phyloP scores from a whole-genome alignment of 2,888 invertebrate species.

The Drosophila meridionalis region DNA sequence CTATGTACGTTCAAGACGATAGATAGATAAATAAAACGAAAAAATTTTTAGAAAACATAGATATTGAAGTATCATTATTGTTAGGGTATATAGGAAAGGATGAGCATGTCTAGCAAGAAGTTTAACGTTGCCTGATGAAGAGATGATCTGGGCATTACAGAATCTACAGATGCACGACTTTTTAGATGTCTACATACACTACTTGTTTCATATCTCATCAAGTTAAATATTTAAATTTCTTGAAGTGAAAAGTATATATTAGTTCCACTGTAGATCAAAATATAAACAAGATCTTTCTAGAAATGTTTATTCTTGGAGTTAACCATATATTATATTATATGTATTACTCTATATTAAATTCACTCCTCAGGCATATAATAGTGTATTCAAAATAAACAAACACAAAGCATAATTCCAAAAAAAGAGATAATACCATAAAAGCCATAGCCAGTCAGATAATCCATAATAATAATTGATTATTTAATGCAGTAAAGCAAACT shows the following conservation, averaged over 20 bases:
- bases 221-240: no score
- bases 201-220: no score
- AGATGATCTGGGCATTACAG: not conserved
- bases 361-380: not conserved
- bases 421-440: not conserved
- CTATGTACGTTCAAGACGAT: not conserved
- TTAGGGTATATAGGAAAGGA: not conserved
- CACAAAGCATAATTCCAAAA: not conserved
- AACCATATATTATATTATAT: not conserved
- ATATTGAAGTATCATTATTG: no score
- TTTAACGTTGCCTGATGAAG: not conserved
- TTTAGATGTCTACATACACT: no score
- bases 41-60: no score
- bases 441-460: not conserved
- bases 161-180: not conserved
- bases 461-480: slow-evolving; percentile 5
- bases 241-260: no score
- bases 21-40: no score
- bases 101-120: no score
- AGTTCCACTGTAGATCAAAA: no score
- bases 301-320: no score
- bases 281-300: no score
- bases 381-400: not conserved
- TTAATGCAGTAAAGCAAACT: slow-evolving; percentile 9
- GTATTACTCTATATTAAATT: not conserved